Evolutionary conservation across 2,888 invertebrate species (phyloP).

Genomic region (Caenorhabditis sp.): DNA sequence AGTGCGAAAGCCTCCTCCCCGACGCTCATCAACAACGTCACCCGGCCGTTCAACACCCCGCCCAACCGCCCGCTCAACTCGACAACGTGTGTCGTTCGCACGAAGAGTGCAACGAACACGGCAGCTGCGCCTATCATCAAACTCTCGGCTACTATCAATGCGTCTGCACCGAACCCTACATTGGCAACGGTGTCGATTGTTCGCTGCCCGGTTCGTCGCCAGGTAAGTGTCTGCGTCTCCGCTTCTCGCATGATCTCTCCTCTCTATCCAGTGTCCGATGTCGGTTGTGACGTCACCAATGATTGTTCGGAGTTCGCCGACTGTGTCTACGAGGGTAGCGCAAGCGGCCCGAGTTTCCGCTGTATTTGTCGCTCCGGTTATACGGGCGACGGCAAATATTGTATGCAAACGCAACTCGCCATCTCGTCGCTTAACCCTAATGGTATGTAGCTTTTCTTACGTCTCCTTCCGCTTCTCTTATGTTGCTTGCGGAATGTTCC

Average conservation of each 20-base stretch:
- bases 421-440: constrained; percentile 14
- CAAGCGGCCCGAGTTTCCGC: constrained; percentile 39
- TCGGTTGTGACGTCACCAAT: constrained; percentile 57
- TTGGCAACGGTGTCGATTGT: constrained; percentile 81
- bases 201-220: constrained; percentile 36
- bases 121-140: constrained; percentile 63
- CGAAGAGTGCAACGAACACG: constrained; percentile 66
- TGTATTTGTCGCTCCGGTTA: constrained; percentile 72
- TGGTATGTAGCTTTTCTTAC: constrained; percentile 7
- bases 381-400: constrained; percentile 72
- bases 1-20: constrained; percentile 70
- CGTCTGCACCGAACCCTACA: constrained; percentile 80
- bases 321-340: constrained; percentile 65
- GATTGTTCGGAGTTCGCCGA: constrained; percentile 70
- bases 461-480: neutral
- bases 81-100: constrained; percentile 64
- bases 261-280: constrained; percentile 13
- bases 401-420: constrained; percentile 50
- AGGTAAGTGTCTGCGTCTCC: constrained; percentile 7
- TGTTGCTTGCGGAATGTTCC: constrained; percentile 7
- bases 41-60: constrained; percentile 15
- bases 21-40: constrained; percentile 32
- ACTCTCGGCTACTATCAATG: constrained; percentile 63
- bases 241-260: neutral
- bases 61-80: constrained; percentile 31